Base-by-base conservation (phyloP, 2,888 invertebrate genomes). In the Dendrolimus pini region DNA sequence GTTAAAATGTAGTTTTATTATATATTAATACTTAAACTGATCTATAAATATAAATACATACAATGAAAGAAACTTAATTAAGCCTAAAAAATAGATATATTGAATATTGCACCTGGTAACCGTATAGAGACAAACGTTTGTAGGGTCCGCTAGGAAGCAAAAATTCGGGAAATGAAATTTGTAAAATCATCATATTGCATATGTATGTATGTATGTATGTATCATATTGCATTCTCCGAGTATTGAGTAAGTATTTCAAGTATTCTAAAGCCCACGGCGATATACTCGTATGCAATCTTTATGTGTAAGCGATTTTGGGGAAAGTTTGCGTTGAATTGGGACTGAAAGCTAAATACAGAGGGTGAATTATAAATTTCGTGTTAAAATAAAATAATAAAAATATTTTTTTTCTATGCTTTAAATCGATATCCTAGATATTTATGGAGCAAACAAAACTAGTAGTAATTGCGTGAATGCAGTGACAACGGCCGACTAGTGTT, bases 161-260 rank as follows among this genome's bases (percentile, higher is more conserved):
- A 77, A 75, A 75, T 74, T 75, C 72, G 70, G 72, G 66, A 79
- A 80, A 75, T 78, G 75, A 80, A 80, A 80, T 83, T 78, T 82
- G 80, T 81, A 81, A 47, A 47, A 77, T 80, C 84, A 80, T 83
- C 79, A 83, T 84, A 84, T 84, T 78, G 80, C 85, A 81, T 14
- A n/a, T n/a, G n/a, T n/a, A n/a, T n/a, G n/a, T n/a, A n/a, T n/a
- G n/a, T n/a, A n/a, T n/a, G n/a, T n/a, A n/a, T n/a, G n/a, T n/a
- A 80, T 83, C 79, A 83, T 84, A 84, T 84, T 78, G 80, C 85
- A 81, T 86, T 80, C 77, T 81, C 72, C 70, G 68, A 69, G 72
- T 73, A 78, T 80, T 64, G 71, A 74, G 83, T 64, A 70, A 74
- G 83, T 82, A 87, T 85, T 79, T 73, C 73, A 80, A 82, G 75